Evolutionary conservation across 2,797 vertebrate genomes (phyloP).

Genomic region (Rhinatrema bivittatum): DNA sequence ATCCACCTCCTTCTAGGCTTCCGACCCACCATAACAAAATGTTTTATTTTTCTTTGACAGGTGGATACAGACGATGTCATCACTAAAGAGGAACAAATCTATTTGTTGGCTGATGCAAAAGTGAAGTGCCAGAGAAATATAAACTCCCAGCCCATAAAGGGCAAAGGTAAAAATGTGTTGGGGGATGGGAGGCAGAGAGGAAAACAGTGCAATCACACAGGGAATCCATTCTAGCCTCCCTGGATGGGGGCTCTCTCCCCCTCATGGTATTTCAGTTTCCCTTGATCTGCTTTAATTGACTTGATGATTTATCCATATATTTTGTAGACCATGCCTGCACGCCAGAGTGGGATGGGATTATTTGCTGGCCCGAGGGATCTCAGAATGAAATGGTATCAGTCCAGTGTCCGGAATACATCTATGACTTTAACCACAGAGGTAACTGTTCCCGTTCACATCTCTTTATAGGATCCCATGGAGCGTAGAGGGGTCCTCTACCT

Average conservation of each 20-base stretch:
- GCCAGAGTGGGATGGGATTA: conserved; percentile 84
- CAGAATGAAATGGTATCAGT: conserved; percentile 64
- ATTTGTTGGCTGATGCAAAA: conserved; percentile 71
- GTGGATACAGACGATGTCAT: conserved; percentile 83
- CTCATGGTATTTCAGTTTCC: too few relatives aligned
- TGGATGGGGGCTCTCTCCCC: too few relatives aligned
- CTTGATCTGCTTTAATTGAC: too few relatives aligned
- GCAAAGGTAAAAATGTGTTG: too few relatives aligned
- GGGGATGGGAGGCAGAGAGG: too few relatives aligned
- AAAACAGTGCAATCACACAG: too few relatives aligned
- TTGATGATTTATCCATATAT: background rate
- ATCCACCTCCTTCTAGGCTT: too few relatives aligned
- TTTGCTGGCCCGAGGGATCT: conserved; percentile 75
- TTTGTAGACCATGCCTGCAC: conserved; percentile 60
- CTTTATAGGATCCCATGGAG: too few relatives aligned
- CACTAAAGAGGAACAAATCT: conserved; percentile 82
- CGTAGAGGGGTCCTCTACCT: too few relatives aligned
- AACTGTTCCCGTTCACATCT: too few relatives aligned
- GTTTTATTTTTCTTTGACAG: conserved; percentile 37
- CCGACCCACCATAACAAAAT: too few relatives aligned
- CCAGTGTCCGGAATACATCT: conserved; percentile 77
- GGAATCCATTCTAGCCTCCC: too few relatives aligned
- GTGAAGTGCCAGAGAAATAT: conserved; percentile 68
- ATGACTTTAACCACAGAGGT: conserved; percentile 89
- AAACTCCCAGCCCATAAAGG: conserved; percentile 43